phyloP scores from a whole-genome alignment of 2,888 invertebrate genomes.

The Dasypolia templi region DNA sequence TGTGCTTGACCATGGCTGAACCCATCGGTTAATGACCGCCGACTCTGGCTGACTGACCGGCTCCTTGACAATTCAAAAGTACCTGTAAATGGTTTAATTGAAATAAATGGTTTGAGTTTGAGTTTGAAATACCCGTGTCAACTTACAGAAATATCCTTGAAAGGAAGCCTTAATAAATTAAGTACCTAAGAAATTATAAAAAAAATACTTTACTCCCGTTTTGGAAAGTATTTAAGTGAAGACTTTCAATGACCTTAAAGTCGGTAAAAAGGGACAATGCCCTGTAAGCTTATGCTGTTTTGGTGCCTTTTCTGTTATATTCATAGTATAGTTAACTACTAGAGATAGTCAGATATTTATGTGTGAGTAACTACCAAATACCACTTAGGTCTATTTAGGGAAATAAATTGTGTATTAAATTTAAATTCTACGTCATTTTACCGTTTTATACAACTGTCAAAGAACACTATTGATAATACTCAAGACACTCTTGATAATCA shows the following conservation, averaged over 20 bases:
- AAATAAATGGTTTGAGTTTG: too few species aligned
- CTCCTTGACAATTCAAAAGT: too few species aligned
- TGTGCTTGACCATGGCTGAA: neutral
- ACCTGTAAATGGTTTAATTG: too few species aligned
- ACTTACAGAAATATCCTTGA: neutral
- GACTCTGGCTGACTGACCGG: too few species aligned
- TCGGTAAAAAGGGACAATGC: conserved; percentile 17
- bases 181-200: neutral
- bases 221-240: neutral
- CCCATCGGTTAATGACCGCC: neutral
- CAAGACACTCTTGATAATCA: too few species aligned
- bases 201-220: neutral
- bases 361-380: neutral
- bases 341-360: neutral
- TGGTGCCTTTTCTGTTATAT: neutral
- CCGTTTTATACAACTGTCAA: too few species aligned
- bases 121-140: neutral
- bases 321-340: neutral
- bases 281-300: conserved; percentile 8
- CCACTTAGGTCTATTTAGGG: too few species aligned
- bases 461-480: too few species aligned
- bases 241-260: conserved; percentile 9
- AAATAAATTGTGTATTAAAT: too few species aligned
- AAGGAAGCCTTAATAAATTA: neutral
- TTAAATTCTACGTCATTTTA: too few species aligned